These are phyloP conservation scores for Myotis yumanensis DNA, from an alignment of 2,113 vertebrate species.

Conservation along the genomic window DNA sequence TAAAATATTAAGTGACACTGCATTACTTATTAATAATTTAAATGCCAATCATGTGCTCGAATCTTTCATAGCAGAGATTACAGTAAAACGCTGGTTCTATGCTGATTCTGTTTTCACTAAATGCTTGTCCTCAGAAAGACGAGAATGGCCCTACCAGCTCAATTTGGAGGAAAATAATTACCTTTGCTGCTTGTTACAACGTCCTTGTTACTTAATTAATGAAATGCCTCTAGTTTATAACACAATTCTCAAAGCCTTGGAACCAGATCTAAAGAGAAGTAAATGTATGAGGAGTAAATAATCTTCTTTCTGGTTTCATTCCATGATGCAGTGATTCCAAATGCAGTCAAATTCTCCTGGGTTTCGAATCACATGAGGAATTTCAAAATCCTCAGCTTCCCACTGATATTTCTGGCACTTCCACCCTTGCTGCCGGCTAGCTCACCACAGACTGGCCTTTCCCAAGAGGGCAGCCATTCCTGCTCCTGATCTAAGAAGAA, in stretches of 20 bases:
- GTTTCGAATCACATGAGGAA: neutral
- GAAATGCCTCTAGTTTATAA: neutral
- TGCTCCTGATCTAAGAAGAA: constrained; percentile 27
- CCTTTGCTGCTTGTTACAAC: neutral
- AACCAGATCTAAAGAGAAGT: neutral
- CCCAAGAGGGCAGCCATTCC: neutral
- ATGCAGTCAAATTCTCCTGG: neutral
- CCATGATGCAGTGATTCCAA: neutral
- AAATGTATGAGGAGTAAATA: neutral
- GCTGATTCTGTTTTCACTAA: neutral
- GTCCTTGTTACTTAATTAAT: neutral
- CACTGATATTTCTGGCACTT: neutral
- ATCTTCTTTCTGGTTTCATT: neutral
- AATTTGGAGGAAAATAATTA: neutral
- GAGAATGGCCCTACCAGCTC: neutral
- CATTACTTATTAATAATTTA: neutral
- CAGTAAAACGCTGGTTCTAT: neutral
- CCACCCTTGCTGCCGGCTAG: neutral
- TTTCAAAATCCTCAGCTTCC: neutral
- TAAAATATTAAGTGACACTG: neutral
- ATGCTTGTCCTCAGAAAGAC: neutral
- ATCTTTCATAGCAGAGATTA: neutral
- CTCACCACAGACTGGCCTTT: neutral
- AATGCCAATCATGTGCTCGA: neutral
- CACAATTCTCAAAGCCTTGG: constrained; percentile 1